A percentile compares a stretch with the other conserved stretches of the same genome.
Evolutionary conservation across 2,888 invertebrate species (phyloP).

Genomic region (Xanthorhoe designata): DNA sequence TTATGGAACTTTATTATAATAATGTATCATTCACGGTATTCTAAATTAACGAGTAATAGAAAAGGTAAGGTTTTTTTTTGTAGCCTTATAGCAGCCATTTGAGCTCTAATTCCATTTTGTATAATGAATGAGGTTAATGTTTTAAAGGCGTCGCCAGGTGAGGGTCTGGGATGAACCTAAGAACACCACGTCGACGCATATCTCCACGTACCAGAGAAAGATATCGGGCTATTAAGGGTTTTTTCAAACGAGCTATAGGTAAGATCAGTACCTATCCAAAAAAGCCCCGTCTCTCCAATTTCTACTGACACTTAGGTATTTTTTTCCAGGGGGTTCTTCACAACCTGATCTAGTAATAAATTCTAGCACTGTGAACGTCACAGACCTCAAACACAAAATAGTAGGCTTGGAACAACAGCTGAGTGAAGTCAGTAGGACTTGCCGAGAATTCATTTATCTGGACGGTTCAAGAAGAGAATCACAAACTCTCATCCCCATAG

Average conservation of each 20-base stretch:
- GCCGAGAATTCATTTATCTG: conserved; percentile 54
- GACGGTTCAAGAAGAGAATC: conserved; percentile 52
- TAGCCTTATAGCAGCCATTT: neutral
- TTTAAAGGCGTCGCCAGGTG: conserved; percentile 41
- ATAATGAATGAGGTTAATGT: too few species aligned
- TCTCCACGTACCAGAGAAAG: conserved; percentile 73
- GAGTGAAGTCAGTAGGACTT: conserved; percentile 64
- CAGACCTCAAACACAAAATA: conserved; percentile 71
- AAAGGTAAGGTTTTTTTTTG: conserved; percentile 19
- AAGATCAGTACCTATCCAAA: conserved; percentile 27
- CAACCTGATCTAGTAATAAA: conserved; percentile 69
- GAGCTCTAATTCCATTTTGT: too few species aligned
- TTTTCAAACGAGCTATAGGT: conserved; percentile 72
- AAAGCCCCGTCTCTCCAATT: neutral
- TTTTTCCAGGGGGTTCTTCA: conserved; percentile 66
- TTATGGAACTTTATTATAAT: conserved; percentile 50
- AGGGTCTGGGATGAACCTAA: conserved; percentile 67
- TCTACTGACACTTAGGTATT: neutral
- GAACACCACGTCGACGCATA: conserved; percentile 74
- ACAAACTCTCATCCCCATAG: conserved; percentile 39
- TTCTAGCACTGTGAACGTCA: conserved; percentile 71
- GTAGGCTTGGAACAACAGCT: conserved; percentile 65
- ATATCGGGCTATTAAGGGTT: conserved; percentile 70
- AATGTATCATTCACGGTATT: conserved; percentile 28
- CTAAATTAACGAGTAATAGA: conserved; percentile 20